Evolutionary conservation across 2,888 invertebrate species (phyloP).

Genomic region (Trimorus sp.): DNA sequence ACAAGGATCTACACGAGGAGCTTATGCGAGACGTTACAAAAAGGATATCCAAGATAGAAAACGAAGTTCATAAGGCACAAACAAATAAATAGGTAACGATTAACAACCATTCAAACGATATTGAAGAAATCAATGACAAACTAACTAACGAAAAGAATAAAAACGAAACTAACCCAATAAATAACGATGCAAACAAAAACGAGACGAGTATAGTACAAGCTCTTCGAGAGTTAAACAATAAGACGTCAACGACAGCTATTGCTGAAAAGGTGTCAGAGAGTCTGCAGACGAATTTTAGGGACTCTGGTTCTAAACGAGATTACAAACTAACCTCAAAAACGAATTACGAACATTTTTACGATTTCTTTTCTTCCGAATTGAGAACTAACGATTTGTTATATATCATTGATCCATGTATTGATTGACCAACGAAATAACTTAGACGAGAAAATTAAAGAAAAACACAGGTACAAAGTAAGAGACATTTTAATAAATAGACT

Average conservation of each 20-base stretch:
- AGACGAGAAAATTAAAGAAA: slow-evolving; percentile 52
- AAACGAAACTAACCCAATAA: background rate
- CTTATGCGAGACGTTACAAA: too few relatives aligned
- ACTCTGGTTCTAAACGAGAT: slow-evolving; percentile 46
- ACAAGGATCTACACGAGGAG: too few relatives aligned
- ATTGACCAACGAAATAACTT: too few relatives aligned
- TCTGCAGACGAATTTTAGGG: background rate
- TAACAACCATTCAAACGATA: background rate
- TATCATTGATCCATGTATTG: slow-evolving; percentile 53
- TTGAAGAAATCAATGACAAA: background rate
- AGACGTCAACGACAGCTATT: background rate
- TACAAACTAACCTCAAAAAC: slow-evolving; percentile 54
- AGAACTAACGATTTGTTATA: slow-evolving; percentile 59
- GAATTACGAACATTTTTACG: slow-evolving; percentile 63
- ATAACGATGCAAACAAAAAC: background rate
- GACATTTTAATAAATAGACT: slow-evolving; percentile 65
- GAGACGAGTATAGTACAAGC: background rate
- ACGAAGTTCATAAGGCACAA: background rate
- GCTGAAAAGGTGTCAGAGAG: background rate
- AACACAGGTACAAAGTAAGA: slow-evolving; percentile 61
- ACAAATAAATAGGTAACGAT: background rate
- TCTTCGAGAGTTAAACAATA: background rate
- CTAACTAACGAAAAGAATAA: background rate
- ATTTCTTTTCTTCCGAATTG: slow-evolving; percentile 62
- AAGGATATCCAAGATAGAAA: too few relatives aligned